phyloP scores from a whole-genome alignment of 2,113 vertebrate genomes.

The Pimephales promelas region DNA sequence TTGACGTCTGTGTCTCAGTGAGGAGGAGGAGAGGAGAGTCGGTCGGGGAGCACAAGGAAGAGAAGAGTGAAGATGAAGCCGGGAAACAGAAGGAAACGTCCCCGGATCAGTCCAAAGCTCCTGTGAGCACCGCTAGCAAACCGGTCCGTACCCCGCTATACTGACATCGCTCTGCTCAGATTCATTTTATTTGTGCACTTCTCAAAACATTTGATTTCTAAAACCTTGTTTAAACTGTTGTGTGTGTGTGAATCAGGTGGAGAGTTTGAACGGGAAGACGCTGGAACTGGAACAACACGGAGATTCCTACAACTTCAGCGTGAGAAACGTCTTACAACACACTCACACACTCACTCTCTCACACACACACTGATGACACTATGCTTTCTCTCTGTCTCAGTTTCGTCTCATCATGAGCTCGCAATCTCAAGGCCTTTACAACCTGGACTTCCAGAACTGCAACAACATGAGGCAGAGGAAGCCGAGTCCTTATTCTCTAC shows the following conservation, averaged over 20 bases:
- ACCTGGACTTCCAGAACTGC: slow-evolving; percentile 83
- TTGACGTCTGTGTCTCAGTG: neutral
- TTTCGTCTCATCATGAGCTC: slow-evolving; percentile 73
- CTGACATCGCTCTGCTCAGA: no score
- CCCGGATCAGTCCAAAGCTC: neutral
- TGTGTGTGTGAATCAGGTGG: slow-evolving; percentile 52
- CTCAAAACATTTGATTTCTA: no score
- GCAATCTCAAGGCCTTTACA: slow-evolving; percentile 78
- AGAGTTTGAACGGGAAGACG: slow-evolving; percentile 31
- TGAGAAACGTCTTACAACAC: slow-evolving; percentile 70
- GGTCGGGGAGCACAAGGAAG: neutral
- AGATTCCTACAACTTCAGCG: slow-evolving; percentile 77
- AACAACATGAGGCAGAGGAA: slow-evolving; percentile 9
- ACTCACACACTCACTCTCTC: neutral
- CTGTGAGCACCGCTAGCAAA: neutral
- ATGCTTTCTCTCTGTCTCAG: slow-evolving; percentile 60
- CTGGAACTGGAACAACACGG: slow-evolving; percentile 65
- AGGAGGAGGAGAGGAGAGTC: neutral
- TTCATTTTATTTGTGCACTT: no score
- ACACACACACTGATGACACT: no score
- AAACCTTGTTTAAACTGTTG: no score
- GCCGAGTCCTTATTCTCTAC: slow-evolving; percentile 69
- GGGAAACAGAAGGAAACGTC: neutral
- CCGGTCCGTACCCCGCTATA: neutral
- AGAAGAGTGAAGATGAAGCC: neutral